Evolutionary conservation across 2,888 invertebrate species (phyloP), one percentile per base, ranked within the genome.

Genomic region (Scaptomyza polygonia): DNA sequence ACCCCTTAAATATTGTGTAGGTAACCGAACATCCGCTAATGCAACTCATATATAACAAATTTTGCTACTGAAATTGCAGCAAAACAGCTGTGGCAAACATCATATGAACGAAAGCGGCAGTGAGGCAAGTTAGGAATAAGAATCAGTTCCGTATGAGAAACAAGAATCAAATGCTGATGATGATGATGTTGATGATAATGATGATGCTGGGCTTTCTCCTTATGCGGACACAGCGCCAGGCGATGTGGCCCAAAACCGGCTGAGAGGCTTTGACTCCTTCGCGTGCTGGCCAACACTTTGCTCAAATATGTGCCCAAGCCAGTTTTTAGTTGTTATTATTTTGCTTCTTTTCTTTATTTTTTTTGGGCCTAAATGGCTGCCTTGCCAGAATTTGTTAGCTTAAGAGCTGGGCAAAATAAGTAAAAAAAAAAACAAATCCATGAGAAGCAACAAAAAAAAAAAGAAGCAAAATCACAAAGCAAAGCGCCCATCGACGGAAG

Each of bases 231-330:
- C 72, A 76, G 72, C 73, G 62, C 67, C 72, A 62, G 77, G 67
- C 64, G 54, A 36, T 58, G 61, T 58, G 61, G 67, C 61, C 74
- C 66, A 67, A 72, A 77, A 77, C 67, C 82, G 68, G 72, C 61
- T 68, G 32, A 39, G 53, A 62, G 49, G 16, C 39, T 39, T 39
- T 42, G 58, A 62, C 78, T 78, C 74, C 69, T 69, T 73, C 73
- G 67, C 79, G 72, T 77, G 79, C 79, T 84, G 83, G 72, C 88
- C 79, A 82, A 84, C 80, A 77, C 86, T 87, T 85, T 77, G 84
- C 77, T 83, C 64, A 86, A 84, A 86, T 88, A 84, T 88, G 84
- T 88, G 84, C 76, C 88, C 84, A 88, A 76, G 76, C 84, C 65
- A 83, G 84, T 84, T 88, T 75, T 56, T 30, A 30, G 30, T 2